These are phyloP conservation scores for Sinosuthora webbiana DNA, from an alignment of 2,113 vertebrate species.

Conservation along the genomic window DNA sequence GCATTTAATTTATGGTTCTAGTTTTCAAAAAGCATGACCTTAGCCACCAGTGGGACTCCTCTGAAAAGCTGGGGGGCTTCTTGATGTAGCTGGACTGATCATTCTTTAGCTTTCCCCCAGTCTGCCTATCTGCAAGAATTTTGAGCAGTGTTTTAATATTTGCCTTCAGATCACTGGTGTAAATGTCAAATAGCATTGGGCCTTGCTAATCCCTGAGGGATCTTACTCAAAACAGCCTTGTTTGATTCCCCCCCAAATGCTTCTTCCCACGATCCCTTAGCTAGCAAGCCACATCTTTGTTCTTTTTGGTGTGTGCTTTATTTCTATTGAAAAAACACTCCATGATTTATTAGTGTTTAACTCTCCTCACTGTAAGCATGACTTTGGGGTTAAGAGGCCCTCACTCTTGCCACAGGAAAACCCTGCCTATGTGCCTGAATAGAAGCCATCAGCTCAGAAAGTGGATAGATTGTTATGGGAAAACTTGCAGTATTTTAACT, in stretches of 20 bases:
- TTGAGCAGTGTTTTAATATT: not conserved
- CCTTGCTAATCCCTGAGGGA: not conserved
- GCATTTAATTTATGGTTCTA: not conserved
- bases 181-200: not conserved
- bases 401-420: not conserved
- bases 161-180: not conserved
- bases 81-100: not conserved
- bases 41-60: not conserved
- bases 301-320: not conserved
- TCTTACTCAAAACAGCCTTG: not conserved
- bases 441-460: not conserved
- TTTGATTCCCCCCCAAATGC: not conserved
- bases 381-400: not conserved
- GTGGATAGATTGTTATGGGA: not conserved
- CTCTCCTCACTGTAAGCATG: not conserved
- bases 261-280: not conserved
- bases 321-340: not conserved
- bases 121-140: not conserved
- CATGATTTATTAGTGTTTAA: not conserved
- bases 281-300: not conserved
- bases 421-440: not conserved
- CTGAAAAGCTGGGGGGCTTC: not conserved
- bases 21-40: not conserved
- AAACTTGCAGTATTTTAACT: not conserved
- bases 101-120: not conserved